Evolutionary conservation across 30 jellyfish, hydroid and myxozoan species (phyloP), one percentile per base, ranked within the genome.

Genomic region (Aurelia sp.): DNA sequence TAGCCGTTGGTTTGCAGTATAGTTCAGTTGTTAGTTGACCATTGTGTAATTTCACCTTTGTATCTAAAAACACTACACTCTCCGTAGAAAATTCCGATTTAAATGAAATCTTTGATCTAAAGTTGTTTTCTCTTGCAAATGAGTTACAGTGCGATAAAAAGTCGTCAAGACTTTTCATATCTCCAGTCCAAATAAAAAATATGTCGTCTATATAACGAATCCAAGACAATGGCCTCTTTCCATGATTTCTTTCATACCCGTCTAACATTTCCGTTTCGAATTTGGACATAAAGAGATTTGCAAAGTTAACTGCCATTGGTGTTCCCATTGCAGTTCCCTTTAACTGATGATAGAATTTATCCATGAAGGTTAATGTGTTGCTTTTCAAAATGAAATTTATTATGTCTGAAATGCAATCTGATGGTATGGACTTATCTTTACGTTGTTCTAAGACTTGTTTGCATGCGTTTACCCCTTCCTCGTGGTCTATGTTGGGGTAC

Each of bases 291-390:
- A 27, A 27, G 1, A 27, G 33, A 27, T 27, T 27, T 27, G 33
- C 33, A 27, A 27, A 27, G 33, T 27, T 27, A 27, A 27, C 33
- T 27, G 33, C 33, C 33, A 68, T 18, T 10, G 59, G 44, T 20
- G 79, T 8, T 13, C 79, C 79, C 16, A 33, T 68, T 22, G 79
- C 79, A 9, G 79, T 68, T 20, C 79, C 79, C 17, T 19, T 23
- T 13, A 33, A 19, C 35, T 23, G 60, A 18, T 18, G 44, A 33
- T 20, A 5, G 79, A 8, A 20, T 23, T 23, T 13, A 11, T 68
- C 79, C 22, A 18, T 68, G 59, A 68, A 68, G 15, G 33, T n/a
- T 15, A 68, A 33, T 31, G 33, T 15, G 60, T 68, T 68, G 19
- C 60, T 23, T 20, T 68, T 68, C 13, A 68, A n/a, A 19, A 33